These are phyloP conservation scores for Puffinus mauretanicus DNA, from an alignment of 2,113 vertebrate genomes.

Conservation along the genomic window DNA sequence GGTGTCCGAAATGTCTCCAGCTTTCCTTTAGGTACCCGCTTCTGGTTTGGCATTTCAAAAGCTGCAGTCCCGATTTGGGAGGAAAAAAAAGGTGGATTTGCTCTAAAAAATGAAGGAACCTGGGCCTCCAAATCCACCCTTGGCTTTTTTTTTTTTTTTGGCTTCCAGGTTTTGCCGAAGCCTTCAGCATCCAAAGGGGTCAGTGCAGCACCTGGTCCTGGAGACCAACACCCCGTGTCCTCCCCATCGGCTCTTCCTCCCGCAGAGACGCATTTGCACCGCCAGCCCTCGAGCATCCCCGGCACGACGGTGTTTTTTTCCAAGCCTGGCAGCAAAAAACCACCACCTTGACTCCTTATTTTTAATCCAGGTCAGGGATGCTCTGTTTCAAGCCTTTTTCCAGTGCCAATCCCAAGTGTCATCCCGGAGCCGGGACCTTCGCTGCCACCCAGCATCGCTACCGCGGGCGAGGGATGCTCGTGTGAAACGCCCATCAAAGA, in stretches of 20 bases:
- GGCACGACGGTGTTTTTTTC: rapidly evolving
- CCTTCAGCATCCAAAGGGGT: background rate
- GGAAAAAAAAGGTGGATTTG: background rate
- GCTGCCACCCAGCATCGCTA: rapidly evolving
- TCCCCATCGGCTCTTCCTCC: background rate
- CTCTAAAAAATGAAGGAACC: background rate
- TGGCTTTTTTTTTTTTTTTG: background rate
- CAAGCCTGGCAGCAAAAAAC: background rate
- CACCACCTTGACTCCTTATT: background rate
- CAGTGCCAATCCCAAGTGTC: rapidly evolving
- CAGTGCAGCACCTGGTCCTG: background rate
- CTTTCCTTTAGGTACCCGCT: background rate
- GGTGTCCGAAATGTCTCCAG: background rate
- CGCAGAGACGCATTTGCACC: background rate
- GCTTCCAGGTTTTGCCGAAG: background rate
- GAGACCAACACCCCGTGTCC: background rate
- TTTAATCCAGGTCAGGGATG: background rate
- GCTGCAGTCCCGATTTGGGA: rapidly evolving
- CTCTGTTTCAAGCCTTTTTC: background rate
- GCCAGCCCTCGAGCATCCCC: background rate
- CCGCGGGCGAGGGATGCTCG: rapidly evolving
- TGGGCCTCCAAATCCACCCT: background rate
- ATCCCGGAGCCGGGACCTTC: background rate
- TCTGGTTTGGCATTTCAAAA: background rate
- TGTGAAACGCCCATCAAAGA: rapidly evolving